Base-by-base conservation (phyloP, 2,888 invertebrate species). In the Drosophila helvetica region DNA sequence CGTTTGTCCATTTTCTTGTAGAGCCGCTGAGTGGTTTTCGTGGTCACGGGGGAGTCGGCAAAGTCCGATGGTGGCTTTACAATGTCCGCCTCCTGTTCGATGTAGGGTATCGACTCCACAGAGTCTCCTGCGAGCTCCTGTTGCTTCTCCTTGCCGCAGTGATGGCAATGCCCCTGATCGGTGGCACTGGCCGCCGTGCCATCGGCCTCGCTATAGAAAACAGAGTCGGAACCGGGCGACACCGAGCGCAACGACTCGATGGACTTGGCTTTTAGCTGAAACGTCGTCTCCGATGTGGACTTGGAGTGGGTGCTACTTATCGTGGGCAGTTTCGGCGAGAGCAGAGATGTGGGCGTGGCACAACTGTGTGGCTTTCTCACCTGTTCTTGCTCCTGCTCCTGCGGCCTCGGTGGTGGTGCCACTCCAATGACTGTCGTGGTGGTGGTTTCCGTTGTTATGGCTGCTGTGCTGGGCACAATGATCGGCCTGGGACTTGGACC, bases 41-140 rank as follows among this genome's bases (percentile, higher is more conserved):
- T 94, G 63, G 93, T 93, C 85, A 94, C 93, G 6, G 97, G 97
- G 0, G 96, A 97, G 91, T 97, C 97, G 8, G 96, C 97, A 90
- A 97, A 97, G 48, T 96, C 96, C 17, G 96, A 97, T 2, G 97
- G 97, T 0, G 97, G 97, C 87, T 96, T 96, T 1, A 97, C 97
- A 79, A 97, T 97, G 86, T 96, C 96, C 71, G 86, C 88, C 67
- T 91, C 91, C 38, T 93, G 93, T 46, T 92, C 92, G 45, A 92
- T 91, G 58, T 81, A 89, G n/a, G 91, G 90, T 67, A 92, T 87
- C 10, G 92, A 91, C 73, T 92, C 92, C 22, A 92, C 91, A 0
- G 92, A 92, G 50, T 91, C 91, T 2, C 89, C 89, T 3, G 74
- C 86, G n/a, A 76, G 71, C 7, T 80, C 85, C 42, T 83, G 88